Evolutionary conservation across 2,797 vertebrate genomes (phyloP), one percentile per base, ranked within the genome.

Genomic region (Coregonus ussuriensis): DNA sequence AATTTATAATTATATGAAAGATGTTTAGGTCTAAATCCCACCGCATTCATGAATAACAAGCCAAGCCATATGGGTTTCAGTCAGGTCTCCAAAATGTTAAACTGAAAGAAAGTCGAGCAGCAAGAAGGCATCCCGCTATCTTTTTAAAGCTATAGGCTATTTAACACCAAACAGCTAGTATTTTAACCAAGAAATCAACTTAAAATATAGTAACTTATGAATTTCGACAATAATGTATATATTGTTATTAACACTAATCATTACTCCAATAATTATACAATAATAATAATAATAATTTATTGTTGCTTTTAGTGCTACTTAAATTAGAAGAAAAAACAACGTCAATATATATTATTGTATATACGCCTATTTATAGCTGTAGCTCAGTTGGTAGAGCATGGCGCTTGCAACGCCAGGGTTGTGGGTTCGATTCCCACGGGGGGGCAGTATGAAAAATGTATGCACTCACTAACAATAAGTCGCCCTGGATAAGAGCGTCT

Each of bases 151-250:
- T 56, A 79, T 72, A 81, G 83, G 80, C 71, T 81, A 83, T 86
- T 83, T 79, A 78, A 83, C 72, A 82, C 83, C 83, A 81, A 88
- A 84, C 80, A 63, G 59, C 4, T 63, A 59, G 80, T 74, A 33
- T n/a, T 77, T 78, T 81, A 86, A 71, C 21, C 21, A 74, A 56
- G 14, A 47, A 74, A 47, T 66, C 52, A 73, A 15, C 18, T 31
- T 47, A 3, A 47, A 47, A 47, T 47, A 47, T 47, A 47, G 41
- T 47, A 9, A 47, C 41, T 11, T 11, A 1, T 47, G 41, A 47
- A 47, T 47, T 47, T 47, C 41, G 41, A 47, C 41, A 11, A 47
- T 47, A 47, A 3, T 47, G 41, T 47, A 47, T 47, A 47, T 47
- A 47, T 47, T 47, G 9, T 47, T 47, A 47, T 11, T 47, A 47